Evolutionary conservation across 2,113 vertebrate genomes (phyloP), one percentile per base, ranked within the genome.

Genomic region (Oophaga pumilio): DNA sequence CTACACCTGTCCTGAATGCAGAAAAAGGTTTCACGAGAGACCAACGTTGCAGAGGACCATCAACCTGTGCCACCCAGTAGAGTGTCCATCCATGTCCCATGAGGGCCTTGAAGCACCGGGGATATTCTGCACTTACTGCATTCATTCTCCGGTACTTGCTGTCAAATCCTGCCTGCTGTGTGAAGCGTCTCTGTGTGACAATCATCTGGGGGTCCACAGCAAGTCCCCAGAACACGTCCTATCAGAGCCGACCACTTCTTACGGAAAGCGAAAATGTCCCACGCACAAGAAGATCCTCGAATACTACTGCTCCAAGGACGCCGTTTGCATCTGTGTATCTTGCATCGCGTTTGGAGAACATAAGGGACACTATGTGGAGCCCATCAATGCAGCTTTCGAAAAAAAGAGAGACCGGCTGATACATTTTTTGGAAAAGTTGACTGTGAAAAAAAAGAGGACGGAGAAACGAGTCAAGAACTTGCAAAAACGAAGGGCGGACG

Each of bases 1-100:
- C 0, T 92, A 92, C 59, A 93, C 95, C 2, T 96, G 96, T 71
- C 95, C 95, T 0, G 94, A 95, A 62, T 96, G 96, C 91, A 90
- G 94, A 0, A 93, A 95, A 83, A 90, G 93, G 1, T 94, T 93
- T 73, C 91, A 91, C 0, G 49, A 68, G 60, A 76, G 60, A 24
- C 85, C 85, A 12, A 17, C 9, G 6, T 57, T 53, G 49, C 43
- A 56, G 74, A 53, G 15, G 60, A 69, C 53, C 24, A 6, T 50
- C 3, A 26, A 24, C 15, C 59, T 66, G 33, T 6, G 76, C 18
- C 26, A 77, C n/a, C 20, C 74, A 6, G 22, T 5, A 1, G 59
- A 78, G 7, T 33, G 56, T 50, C 52, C 62, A 6, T 62, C 57
- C 74, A n/a, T 60, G 15, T 12, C 22, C 7, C 71, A 74, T 2